Percentiles rank a stretch among this genome's conserved stretches.
These are phyloP conservation scores for Ischnura elegans DNA, from an alignment of 2,888 invertebrate species.

Conservation along the genomic window DNA sequence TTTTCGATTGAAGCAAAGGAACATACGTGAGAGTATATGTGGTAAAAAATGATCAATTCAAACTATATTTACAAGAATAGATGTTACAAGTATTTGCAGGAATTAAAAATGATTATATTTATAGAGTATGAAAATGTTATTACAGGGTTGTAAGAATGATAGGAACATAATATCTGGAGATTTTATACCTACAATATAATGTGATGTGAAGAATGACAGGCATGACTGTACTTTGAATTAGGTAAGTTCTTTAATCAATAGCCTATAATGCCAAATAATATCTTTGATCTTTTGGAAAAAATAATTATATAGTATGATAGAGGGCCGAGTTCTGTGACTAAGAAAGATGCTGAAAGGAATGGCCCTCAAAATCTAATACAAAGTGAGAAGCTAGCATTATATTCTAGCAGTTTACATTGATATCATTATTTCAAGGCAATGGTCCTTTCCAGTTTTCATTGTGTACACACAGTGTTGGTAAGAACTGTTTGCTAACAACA, in stretches of 20 bases:
- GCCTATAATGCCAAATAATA: background rate
- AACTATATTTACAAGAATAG: background rate
- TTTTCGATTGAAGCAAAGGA: background rate
- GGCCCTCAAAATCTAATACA: slow-evolving; percentile 2
- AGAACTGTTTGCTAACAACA: background rate
- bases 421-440: background rate
- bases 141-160: slow-evolving; percentile 48
- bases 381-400: background rate
- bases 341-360: background rate
- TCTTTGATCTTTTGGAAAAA: background rate
- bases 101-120: background rate
- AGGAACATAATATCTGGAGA: background rate
- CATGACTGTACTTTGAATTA: slow-evolving; percentile 24
- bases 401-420: background rate
- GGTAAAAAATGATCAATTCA: background rate
- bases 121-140: slow-evolving; percentile 26
- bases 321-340: background rate
- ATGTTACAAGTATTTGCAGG: background rate
- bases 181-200: slow-evolving; percentile 54
- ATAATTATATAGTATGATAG: background rate
- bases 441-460: background rate
- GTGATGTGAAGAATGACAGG: background rate
- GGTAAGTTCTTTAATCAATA: background rate
- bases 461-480: background rate
- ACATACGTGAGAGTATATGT: slow-evolving; percentile 15